These are phyloP conservation scores for Capromys pilorides DNA, from an alignment of 2,797 vertebrate genomes.

Conservation along the genomic window DNA sequence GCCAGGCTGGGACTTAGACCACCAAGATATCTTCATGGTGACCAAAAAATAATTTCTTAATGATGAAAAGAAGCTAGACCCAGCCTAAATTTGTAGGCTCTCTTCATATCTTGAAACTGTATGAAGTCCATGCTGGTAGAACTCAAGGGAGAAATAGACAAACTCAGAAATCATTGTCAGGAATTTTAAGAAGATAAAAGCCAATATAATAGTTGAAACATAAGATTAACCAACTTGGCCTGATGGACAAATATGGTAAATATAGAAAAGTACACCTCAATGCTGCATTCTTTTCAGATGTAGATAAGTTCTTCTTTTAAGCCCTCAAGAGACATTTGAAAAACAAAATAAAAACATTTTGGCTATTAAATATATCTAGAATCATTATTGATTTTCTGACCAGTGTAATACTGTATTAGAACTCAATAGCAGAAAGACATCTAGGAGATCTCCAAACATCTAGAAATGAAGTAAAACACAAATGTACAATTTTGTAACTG, in stretches of 20 bases:
- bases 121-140: not conserved
- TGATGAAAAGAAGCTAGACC: not conserved
- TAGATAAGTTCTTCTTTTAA: not conserved
- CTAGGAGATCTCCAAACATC: not conserved
- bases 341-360: not conserved
- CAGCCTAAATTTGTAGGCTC: not conserved
- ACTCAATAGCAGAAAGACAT: not conserved
- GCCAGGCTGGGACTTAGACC: too few relatives aligned
- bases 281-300: not conserved
- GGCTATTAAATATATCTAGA: not conserved
- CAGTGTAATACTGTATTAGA: slow-evolving; percentile 4
- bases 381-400: not conserved
- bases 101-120: not conserved
- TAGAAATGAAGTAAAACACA: not conserved
- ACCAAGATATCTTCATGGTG: too few relatives aligned
- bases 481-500: not conserved
- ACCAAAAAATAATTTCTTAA: not conserved
- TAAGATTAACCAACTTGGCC: not conserved
- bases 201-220: not conserved
- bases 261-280: not conserved
- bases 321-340: not conserved
- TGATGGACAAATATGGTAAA: not conserved
- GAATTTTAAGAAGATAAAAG: not conserved
- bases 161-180: not conserved
- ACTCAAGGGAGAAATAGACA: not conserved